Base-by-base conservation (phyloP, 2,113 vertebrate genomes). In the Xiphorhynchus elegans region DNA sequence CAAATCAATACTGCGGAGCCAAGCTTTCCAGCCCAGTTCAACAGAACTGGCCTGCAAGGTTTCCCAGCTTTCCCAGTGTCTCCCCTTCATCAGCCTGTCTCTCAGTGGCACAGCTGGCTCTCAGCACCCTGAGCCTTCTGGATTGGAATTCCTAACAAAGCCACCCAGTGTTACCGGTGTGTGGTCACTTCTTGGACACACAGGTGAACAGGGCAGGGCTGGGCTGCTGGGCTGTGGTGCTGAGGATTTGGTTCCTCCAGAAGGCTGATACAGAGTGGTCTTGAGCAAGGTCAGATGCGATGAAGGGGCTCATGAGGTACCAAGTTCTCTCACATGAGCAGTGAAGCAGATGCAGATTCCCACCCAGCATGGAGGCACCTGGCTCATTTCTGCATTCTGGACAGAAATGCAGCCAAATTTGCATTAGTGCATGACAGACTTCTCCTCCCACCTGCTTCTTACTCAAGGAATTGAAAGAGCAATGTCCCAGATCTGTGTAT, bases 101-200 rank as follows among this genome's bases (percentile, higher is more conserved):
- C 72, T 33, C 44, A 26, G 2, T 6, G 26, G 19, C 42, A 49
- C 17, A 40, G 20, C 40, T 37, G 50, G 16, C 8, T 50, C 55
- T 70, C 28, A 40, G 35, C 16, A 2, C 13, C 25, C 17, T 2
- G 21, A 50, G 10, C 7, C 29, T 72, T 63, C 25, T 55, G 44
- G 3, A 1, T 3, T 39, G 39, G 25, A 44, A 20, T 9, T 49
- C 33, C 17, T 17, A 9, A 33, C 2, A 23, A 88, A 80, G 26
- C 28, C 49, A 13, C 2, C 0, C 1, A 5, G 20, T 5, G 11
- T 31, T 67, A 14, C 4, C 0, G 2, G 62, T 64, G 26, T 72
- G 39, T 18, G 44, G 35, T 67, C 31, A 4, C 29, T 63, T 37
- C 59, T 73, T 31, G 52, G 18, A 9, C 42, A 23, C 11, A 28